phyloP scores from a whole-genome alignment of 1,140 invertebrate species.

The Dinothrombium tinctorium region DNA sequence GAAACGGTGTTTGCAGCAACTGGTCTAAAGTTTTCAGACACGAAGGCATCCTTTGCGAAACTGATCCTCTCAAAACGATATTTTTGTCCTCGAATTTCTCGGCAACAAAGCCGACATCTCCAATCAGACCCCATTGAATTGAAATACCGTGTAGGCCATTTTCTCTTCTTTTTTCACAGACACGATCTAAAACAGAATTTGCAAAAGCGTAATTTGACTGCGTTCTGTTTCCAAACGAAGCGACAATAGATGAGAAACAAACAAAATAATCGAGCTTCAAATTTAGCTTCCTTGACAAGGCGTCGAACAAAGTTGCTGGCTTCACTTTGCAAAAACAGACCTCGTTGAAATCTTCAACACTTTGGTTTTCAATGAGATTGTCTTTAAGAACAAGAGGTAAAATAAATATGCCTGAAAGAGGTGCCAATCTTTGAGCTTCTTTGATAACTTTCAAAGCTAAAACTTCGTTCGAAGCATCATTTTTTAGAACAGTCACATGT shows the following conservation, averaged over 20 bases:
- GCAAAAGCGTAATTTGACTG: slow-evolving; percentile 27
- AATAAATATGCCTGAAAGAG: slow-evolving; percentile 80
- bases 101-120: slow-evolving; percentile 74
- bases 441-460: slow-evolving; percentile 35
- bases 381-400: slow-evolving; percentile 30
- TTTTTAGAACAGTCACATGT: slow-evolving; percentile 41
- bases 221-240: background rate
- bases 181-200: slow-evolving; percentile 84
- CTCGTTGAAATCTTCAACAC: slow-evolving; percentile 43
- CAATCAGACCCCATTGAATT: slow-evolving; percentile 93
- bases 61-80: slow-evolving; percentile 66
- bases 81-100: slow-evolving; percentile 41
- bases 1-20: slow-evolving; percentile 25
- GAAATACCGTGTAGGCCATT: slow-evolving; percentile 48
- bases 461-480: slow-evolving; percentile 32
- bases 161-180: slow-evolving; percentile 24
- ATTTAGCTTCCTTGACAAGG: slow-evolving; percentile 36
- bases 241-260: slow-evolving; percentile 63
- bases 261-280: slow-evolving; percentile 66
- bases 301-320: slow-evolving; percentile 47
- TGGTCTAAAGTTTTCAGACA: slow-evolving; percentile 60
- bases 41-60: slow-evolving; percentile 69
- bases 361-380: slow-evolving; percentile 33
- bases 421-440: slow-evolving; percentile 37
- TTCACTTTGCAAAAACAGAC: slow-evolving; percentile 33